phyloP scores from a whole-genome alignment of 2,888 invertebrate genomes.

The Entomobrya proxima region DNA sequence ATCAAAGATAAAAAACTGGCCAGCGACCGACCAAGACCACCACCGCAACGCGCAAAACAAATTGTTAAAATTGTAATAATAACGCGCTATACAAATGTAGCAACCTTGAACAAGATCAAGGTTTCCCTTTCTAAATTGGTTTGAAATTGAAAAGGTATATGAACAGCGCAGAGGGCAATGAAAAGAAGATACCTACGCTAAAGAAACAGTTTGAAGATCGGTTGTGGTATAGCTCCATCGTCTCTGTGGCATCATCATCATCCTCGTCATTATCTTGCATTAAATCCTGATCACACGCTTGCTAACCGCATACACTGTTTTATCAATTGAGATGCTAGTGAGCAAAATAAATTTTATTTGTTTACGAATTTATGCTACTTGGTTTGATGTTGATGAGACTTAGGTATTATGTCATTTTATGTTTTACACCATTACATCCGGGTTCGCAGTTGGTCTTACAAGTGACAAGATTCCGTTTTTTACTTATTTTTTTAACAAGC shows the following conservation, averaged over 20 bases:
- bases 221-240: not conserved
- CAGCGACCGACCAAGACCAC: constrained; percentile 28
- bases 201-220: not conserved
- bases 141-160: constrained; percentile 3
- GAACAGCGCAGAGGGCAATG: not conserved
- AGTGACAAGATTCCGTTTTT: not conserved
- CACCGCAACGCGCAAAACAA: constrained; percentile 9
- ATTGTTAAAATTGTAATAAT: not conserved
- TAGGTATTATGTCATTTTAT: not conserved
- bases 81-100: constrained; percentile 10
- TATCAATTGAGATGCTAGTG: no score
- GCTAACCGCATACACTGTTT: not conserved
- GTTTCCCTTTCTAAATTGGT: constrained; percentile 54
- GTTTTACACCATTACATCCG: constrained; percentile 16
- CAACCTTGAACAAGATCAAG: constrained; percentile 57
- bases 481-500: not conserved
- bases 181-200: not conserved
- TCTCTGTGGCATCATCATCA: not conserved
- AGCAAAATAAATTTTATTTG: not conserved
- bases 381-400: not conserved
- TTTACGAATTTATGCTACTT: not conserved
- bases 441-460: not conserved
- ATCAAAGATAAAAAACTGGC: not conserved
- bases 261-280: not conserved
- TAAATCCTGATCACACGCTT: not conserved